Conservation (phyloP, 2,113 vertebrate species). For the Tor tambroides region DNA sequence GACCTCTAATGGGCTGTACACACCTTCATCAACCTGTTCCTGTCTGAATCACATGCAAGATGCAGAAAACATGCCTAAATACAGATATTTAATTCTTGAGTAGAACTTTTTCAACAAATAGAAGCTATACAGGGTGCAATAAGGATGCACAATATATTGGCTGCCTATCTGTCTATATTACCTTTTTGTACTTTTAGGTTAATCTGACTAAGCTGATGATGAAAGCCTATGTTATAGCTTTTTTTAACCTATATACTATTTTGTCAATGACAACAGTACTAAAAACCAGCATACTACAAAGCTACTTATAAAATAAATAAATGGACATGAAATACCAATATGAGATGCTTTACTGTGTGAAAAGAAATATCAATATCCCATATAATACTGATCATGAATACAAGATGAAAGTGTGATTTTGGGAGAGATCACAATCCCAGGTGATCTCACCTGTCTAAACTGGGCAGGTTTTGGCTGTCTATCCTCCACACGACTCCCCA, state of each 20-base stretch:
- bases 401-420: neutral
- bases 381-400: neutral
- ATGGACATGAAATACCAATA: neutral
- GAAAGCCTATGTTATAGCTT: neutral
- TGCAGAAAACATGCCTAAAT: neutral
- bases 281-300: neutral
- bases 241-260: neutral
- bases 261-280: neutral
- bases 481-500: conserved; percentile 95
- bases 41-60: conserved; percentile 76
- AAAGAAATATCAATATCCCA: neutral
- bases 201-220: neutral
- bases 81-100: neutral
- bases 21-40: conserved; percentile 81
- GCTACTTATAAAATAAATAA: neutral
- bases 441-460: conserved; percentile 79
- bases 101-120: neutral
- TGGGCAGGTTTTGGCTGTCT: conserved; percentile 74
- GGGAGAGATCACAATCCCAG: neutral
- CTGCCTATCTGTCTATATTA: neutral
- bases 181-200: neutral
- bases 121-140: neutral
- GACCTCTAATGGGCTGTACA: conserved; percentile 85
- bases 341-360: neutral
- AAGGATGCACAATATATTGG: neutral